Percentiles rank a stretch among this genome's conserved stretches.
Conservation (phyloP, 2,113 vertebrate genomes). For the Anarhynchus alexandrinus region DNA sequence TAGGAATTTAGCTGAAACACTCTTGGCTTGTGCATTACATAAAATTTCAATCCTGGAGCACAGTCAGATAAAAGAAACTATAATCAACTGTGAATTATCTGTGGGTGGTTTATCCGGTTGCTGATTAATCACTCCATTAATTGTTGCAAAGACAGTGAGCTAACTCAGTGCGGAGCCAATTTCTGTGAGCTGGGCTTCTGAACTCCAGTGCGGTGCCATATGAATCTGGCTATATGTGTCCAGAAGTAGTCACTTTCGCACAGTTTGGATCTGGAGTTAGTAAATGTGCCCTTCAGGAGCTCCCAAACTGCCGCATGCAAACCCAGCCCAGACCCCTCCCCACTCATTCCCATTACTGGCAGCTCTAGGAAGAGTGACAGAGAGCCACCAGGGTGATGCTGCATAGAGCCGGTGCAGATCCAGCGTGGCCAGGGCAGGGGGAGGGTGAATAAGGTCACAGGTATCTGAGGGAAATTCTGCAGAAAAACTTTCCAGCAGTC, state of each 20-base stretch:
- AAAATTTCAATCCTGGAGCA: conserved; percentile 18
- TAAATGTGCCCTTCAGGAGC: neutral
- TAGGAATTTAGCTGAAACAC: conserved; percentile 19
- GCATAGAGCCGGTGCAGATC: neutral
- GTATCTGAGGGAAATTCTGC: neutral
- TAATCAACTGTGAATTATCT: conserved; percentile 42
- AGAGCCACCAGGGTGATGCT: neutral
- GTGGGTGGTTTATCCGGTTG: conserved; percentile 19
- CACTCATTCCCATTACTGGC: neutral
- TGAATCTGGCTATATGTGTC: neutral
- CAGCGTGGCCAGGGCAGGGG: accelerated
- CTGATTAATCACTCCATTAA: conserved; percentile 49
- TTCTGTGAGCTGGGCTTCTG: neutral
- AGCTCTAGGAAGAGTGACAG: neutral
- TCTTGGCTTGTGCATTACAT: neutral
- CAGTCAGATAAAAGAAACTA: conserved; percentile 34
- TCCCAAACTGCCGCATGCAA: neutral
- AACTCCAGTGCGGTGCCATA: neutral
- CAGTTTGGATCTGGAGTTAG: neutral
- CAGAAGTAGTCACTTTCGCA: neutral
- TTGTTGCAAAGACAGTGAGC: neutral
- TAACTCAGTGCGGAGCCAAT: neutral
- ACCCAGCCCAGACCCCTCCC: neutral
- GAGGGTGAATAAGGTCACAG: neutral
- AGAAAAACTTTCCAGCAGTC: neutral